Evolutionary conservation across 2,888 invertebrate species (phyloP).

Genomic region (Lymantria monacha): DNA sequence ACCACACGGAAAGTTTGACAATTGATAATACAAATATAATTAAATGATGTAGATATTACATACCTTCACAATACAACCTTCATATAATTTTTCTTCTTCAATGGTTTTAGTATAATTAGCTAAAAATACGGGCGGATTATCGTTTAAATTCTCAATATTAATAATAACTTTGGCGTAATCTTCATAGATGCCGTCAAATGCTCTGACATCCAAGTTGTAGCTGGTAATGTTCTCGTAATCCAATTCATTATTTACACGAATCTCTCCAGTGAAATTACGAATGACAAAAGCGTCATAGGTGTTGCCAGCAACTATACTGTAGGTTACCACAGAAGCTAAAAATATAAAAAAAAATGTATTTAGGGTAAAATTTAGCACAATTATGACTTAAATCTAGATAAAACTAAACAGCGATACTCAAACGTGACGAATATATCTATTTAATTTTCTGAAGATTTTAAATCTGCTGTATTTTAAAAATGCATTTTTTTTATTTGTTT

Average conservation of each 20-base stretch:
- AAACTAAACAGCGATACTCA: no score
- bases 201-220: conserved; percentile 91
- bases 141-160: conserved; percentile 94
- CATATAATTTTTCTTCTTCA: conserved; percentile 86
- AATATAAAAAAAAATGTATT: conserved; percentile 8
- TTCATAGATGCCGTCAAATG: conserved; percentile 91
- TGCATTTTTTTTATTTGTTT: no score
- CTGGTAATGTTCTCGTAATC: conserved; percentile 94
- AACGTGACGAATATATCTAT: no score
- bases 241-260: conserved; percentile 88
- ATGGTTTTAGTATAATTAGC: conserved; percentile 88
- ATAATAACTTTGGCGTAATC: conserved; percentile 93
- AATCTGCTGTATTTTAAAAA: no score
- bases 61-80: conserved; percentile 87
- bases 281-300: conserved; percentile 93
- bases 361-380: not conserved
- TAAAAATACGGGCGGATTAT: conserved; percentile 93
- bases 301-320: conserved; percentile 94
- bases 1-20: no score
- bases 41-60: conserved; percentile 19
- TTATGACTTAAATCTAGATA: no score
- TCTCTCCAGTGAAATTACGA: conserved; percentile 92
- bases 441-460: no score
- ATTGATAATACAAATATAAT: not conserved
- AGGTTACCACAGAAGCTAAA: conserved; percentile 90